phyloP scores from a whole-genome alignment of 2,113 vertebrate species.

The Reinhardtius hippoglossoides region DNA sequence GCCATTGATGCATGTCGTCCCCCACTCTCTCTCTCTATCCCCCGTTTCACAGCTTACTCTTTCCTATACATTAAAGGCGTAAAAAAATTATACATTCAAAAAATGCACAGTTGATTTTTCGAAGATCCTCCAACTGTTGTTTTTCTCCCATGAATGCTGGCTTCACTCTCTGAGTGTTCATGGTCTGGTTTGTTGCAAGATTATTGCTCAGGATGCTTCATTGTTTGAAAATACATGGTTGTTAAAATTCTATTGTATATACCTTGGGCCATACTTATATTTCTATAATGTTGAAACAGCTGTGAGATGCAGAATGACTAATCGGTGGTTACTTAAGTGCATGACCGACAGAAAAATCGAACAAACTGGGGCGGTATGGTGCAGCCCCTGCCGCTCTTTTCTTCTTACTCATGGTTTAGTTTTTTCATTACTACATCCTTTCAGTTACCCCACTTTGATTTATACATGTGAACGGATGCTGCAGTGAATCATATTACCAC shows the following conservation, averaged over 20 bases:
- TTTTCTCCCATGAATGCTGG: background rate
- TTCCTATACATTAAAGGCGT: no score
- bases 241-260: no score
- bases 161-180: background rate
- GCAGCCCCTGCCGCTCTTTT: background rate
- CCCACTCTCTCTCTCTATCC: no score
- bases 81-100: no score
- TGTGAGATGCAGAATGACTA: no score
- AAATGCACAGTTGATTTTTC: no score
- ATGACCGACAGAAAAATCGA: background rate
- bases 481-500: conserved; percentile 15
- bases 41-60: no score
- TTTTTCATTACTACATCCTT: background rate
- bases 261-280: no score
- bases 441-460: background rate
- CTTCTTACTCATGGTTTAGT: conserved; percentile 8
- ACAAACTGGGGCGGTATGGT: background rate
- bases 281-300: no score
- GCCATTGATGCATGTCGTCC: no score
- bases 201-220: background rate
- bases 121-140: background rate
- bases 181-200: background rate
- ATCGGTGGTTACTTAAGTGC: background rate
- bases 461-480: conserved; percentile 53
- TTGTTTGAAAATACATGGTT: no score